phyloP scores from a whole-genome alignment of 1,140 invertebrate genomes.

The Drosophila grimshawi region DNA sequence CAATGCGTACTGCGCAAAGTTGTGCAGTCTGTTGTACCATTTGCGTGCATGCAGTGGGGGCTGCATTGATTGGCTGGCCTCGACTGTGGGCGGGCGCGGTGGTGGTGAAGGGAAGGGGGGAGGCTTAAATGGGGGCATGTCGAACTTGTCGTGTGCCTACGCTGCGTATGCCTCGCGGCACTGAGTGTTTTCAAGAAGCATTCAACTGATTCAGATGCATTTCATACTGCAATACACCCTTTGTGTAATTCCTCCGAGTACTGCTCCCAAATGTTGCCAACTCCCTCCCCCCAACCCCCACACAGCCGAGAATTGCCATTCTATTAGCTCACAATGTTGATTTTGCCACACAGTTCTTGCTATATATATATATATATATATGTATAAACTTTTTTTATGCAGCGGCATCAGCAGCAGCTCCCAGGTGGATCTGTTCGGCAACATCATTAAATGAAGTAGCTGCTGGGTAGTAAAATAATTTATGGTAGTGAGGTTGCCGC shows the following conservation, averaged over 20 bases:
- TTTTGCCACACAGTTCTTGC: constrained; percentile 1
- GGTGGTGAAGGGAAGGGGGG: no score
- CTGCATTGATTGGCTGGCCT: neutral
- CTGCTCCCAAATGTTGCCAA: neutral
- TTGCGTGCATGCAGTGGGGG: constrained; percentile 12
- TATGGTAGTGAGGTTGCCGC: neutral
- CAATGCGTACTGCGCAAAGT: constrained; percentile 43
- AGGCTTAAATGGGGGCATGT: no score
- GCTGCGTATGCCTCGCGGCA: constrained; percentile 8
- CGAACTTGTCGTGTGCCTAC: constrained; percentile 27
- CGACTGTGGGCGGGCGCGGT: no score
- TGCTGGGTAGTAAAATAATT: constrained; percentile 1
- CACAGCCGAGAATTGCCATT: neutral
- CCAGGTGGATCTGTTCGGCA: constrained; percentile 10
- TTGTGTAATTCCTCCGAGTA: constrained; percentile 11
- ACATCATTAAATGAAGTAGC: constrained; percentile 16
- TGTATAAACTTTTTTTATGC: no score
- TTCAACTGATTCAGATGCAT: constrained; percentile 13
- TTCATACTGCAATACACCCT: constrained; percentile 15
- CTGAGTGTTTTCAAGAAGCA: neutral
- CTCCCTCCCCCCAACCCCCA: no score
- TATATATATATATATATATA: neutral
- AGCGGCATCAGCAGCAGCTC: neutral
- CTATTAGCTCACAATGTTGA: constrained; percentile 24
- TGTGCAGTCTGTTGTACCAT: constrained; percentile 22